Percentiles rank a stretch among this genome's conserved stretches.
These are phyloP conservation scores for Turritopsis dohrnii DNA, from an alignment of 30 jellyfish, hydroid and myxozoan species.

Conservation along the genomic window DNA sequence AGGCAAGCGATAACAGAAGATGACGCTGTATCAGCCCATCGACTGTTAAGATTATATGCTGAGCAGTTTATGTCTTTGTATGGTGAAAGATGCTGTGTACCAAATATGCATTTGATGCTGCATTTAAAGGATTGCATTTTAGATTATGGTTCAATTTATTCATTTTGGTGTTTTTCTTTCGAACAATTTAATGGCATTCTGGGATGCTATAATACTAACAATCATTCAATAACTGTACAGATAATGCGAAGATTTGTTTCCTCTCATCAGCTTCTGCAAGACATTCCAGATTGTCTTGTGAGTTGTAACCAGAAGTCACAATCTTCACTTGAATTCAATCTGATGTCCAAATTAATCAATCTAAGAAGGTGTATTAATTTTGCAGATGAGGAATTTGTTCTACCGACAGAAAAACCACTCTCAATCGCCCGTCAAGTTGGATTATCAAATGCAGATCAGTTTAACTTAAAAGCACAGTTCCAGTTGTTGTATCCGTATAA, in stretches of 20 bases:
- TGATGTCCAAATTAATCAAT: neutral
- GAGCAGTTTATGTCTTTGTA: neutral
- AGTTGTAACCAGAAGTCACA: neutral
- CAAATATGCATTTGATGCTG: constrained; percentile 14
- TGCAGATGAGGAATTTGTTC: neutral
- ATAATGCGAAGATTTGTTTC: constrained; percentile 15
- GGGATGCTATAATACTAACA: constrained; percentile 7
- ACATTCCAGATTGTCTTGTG: neutral
- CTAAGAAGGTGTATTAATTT: neutral
- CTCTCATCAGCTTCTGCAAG: neutral
- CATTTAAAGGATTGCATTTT: constrained; percentile 2
- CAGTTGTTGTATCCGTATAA: neutral
- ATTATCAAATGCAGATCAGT: neutral
- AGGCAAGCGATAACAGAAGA: neutral
- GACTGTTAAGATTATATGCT: neutral
- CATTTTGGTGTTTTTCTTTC: constrained; percentile 11
- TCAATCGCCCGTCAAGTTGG: constrained; percentile 9
- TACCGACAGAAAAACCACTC: neutral
- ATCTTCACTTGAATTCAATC: neutral
- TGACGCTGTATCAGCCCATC: constrained; percentile 8
- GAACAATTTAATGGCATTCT: constrained; percentile 15
- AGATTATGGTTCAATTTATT: constrained; percentile 2
- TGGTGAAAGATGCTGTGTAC: constrained; percentile 1
- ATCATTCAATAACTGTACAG: constrained; percentile 1
- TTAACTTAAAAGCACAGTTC: neutral